Base-by-base conservation (phyloP, 2,113 vertebrate genomes). In the Passer domesticus region DNA sequence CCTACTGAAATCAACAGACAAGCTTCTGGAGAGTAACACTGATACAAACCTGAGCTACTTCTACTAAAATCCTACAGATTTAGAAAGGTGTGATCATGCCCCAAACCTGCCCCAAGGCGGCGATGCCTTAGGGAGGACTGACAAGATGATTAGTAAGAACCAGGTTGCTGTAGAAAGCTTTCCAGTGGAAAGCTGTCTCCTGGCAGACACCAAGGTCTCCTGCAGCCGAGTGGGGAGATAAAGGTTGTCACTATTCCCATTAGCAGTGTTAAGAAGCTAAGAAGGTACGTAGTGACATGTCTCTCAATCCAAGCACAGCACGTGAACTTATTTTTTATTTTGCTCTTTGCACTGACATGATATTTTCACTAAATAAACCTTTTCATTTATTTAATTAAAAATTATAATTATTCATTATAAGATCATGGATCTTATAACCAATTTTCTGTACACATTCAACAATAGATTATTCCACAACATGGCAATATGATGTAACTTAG, bases 271-370 rank as follows among this genome's bases (percentile, higher is more conserved):
- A 67, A 55, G 46, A 83, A 74, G 50, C 59, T 69, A 35, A 4
- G 2, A 58, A 90, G 18, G 9, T 74, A 66, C 0, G 0, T 0
- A 17, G 30, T 5, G 64, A 62, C 55, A 23, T 0, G 1, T 66
- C 21, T 55, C 44, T 47, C 73, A 49, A 35, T 13, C 60, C 2
- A 0, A 80, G 60, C 27, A 41, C 2, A 33, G 68, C 47, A 64
- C 0, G 0, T 39, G 35, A 62, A 62, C 21, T 46, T 30, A 8
- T 7, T 56, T 92, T 81, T 75, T 43, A 53, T 83, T 87, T 80
- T 62, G 41, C 23, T 87, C 18, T 63, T 60, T 28, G 10, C 0
- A 2, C 15, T 17, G 24, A 81, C 24, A 17, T 20, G 17, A 2
- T 52, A 53, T 85, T 87, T 59, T 58, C 41, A 44, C 44, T 53